Percentiles rank a stretch among this genome's conserved stretches.
Evolutionary conservation across 2,113 vertebrate species (phyloP).

Genomic region (Phoenicopterus ruber): DNA sequence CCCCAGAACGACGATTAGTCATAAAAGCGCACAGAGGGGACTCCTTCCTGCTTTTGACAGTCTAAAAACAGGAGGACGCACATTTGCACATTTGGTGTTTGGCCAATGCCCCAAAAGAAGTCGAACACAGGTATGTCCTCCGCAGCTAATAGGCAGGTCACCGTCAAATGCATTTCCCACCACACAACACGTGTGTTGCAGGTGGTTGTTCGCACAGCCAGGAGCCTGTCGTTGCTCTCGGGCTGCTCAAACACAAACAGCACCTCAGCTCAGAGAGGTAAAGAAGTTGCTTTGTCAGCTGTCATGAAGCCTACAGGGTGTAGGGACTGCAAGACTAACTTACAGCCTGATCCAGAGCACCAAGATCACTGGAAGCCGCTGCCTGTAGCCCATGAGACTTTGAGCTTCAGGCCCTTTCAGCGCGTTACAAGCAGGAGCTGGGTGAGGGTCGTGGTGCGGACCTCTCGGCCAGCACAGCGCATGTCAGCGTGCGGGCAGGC

Average conservation of each 20-base stretch:
- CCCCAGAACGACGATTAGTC: background rate
- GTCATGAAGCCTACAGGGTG: background rate
- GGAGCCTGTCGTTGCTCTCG: background rate
- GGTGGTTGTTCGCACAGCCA: accelerated
- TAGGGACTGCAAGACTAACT: background rate
- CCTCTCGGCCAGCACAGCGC: background rate
- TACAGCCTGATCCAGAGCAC: background rate
- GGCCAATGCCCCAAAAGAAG: background rate
- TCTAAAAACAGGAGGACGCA: background rate
- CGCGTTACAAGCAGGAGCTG: background rate
- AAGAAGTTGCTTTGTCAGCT: background rate
- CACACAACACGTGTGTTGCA: accelerated
- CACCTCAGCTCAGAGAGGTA: background rate
- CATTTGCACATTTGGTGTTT: background rate
- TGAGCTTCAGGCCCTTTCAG: background rate
- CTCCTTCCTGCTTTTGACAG: background rate
- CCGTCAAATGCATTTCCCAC: background rate
- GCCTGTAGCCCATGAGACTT: accelerated
- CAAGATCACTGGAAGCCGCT: background rate
- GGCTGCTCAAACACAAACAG: background rate
- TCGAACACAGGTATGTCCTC: background rate
- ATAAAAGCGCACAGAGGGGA: background rate
- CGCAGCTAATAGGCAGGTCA: background rate
- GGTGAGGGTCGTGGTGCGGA: accelerated
- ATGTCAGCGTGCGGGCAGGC: accelerated